Conservation (phyloP, 2,797 vertebrate species). For the Micromesistius poutassou region DNA sequence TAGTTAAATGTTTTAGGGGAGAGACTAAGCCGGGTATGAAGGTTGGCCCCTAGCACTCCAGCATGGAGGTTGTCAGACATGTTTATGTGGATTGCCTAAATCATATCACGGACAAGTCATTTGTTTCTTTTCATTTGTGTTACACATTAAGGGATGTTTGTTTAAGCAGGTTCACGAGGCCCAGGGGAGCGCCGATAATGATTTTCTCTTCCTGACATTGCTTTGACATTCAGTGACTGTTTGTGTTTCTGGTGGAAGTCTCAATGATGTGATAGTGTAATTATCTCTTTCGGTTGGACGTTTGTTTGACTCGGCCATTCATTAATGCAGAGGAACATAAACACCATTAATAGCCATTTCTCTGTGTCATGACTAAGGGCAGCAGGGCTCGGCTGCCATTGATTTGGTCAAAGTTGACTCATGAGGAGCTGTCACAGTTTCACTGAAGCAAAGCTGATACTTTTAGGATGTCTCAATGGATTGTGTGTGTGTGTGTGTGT, state of each 20-base stretch:
- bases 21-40: background rate
- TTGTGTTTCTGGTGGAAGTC: constrained; percentile 40
- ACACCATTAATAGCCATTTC: constrained; percentile 27
- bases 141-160: constrained; percentile 28
- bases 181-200: constrained; percentile 29
- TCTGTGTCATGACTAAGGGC: constrained; percentile 10
- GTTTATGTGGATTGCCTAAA: constrained; percentile 8
- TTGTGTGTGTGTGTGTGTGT: background rate
- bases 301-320: constrained; percentile 37
- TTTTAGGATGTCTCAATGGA: background rate
- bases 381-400: constrained; percentile 1
- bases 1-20: background rate
- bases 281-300: constrained; percentile 31
- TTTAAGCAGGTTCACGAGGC: constrained; percentile 28
- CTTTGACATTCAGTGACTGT: constrained; percentile 26
- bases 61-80: background rate
- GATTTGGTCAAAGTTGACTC: constrained; percentile 7
- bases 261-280: constrained; percentile 39
- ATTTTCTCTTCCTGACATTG: constrained; percentile 32
- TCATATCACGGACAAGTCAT: background rate
- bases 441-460: background rate
- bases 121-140: constrained; percentile 26
- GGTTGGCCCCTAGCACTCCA: background rate
- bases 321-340: constrained; percentile 30
- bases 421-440: background rate